Percentiles rank a stretch among this genome's conserved stretches.
Evolutionary conservation across 2,888 invertebrate genomes (phyloP).

Genomic region (Orthosia gracilis): DNA sequence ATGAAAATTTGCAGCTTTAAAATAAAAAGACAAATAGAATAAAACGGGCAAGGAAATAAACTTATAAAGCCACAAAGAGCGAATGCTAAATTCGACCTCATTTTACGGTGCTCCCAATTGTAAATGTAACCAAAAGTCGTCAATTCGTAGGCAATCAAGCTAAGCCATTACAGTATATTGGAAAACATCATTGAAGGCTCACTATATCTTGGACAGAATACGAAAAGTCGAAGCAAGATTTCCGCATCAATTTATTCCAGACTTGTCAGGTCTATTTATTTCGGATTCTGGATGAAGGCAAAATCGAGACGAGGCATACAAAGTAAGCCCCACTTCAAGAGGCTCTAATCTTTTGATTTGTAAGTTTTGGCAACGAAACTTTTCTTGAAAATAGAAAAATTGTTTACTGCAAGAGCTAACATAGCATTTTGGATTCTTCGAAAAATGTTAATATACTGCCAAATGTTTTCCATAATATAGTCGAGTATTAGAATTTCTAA

Average conservation of each 20-base stretch:
- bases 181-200: constrained; percentile 21
- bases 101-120: neutral
- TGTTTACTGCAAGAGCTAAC: neutral
- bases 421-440: constrained; percentile 1
- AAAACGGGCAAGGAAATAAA: constrained; percentile 4
- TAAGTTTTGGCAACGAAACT: constrained; percentile 38
- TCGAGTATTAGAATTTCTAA: neutral
- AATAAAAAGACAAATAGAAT: neutral
- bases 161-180: constrained; percentile 12
- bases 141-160: constrained; percentile 10
- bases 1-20: neutral
- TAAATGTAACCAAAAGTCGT: constrained; percentile 25
- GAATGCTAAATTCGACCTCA: constrained; percentile 24
- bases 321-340: constrained; percentile 10
- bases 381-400: constrained; percentile 4
- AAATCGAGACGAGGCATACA: constrained; percentile 25
- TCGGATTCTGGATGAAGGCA: constrained; percentile 14
- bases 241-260: constrained; percentile 31
- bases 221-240: constrained; percentile 14
- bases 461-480: neutral
- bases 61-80: neutral
- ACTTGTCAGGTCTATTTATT: constrained; percentile 35
- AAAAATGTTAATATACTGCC: neutral
- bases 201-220: constrained; percentile 20
- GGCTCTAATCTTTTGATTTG: constrained; percentile 33